Conservation (phyloP, 1,140 invertebrate genomes). For the Oryzaephilus surinamensis region DNA sequence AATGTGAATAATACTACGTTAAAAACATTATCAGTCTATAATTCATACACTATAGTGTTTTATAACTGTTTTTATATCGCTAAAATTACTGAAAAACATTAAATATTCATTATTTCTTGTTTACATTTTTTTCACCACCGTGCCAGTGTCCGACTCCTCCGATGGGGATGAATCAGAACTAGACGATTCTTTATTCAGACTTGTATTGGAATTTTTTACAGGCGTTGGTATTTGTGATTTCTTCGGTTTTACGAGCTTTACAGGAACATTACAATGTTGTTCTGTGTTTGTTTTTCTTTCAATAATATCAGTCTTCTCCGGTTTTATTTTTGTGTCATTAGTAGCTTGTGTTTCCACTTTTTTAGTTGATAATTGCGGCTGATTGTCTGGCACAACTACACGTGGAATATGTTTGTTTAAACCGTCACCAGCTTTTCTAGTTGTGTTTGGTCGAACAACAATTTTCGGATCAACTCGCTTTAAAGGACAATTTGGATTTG, state of each 20-base stretch:
- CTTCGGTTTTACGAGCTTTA: constrained; percentile 6
- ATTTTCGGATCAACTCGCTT: constrained; percentile 31
- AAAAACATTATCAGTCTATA: too few species aligned
- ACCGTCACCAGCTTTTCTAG: constrained; percentile 17
- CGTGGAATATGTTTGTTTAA: constrained; percentile 26
- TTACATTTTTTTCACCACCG: constrained; percentile 27
- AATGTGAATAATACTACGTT: neutral
- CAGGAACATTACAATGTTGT: constrained; percentile 2
- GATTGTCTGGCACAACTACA: constrained; percentile 26
- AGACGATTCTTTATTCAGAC: constrained; percentile 25
- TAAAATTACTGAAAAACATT: too few species aligned
- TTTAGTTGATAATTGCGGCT: constrained; percentile 10
- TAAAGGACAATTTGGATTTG: constrained; percentile 24
- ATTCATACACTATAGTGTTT: too few species aligned
- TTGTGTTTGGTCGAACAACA: constrained; percentile 30
- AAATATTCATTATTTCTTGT: too few species aligned
- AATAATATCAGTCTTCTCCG: too few species aligned
- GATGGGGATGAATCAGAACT: constrained; percentile 31
- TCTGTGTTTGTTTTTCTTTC: neutral
- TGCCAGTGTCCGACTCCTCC: constrained; percentile 33
- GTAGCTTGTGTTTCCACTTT: constrained; percentile 8
- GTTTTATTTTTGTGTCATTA: constrained; percentile 1
- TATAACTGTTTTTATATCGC: too few species aligned
- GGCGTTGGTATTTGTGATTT: constrained; percentile 28
- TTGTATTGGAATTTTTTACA: constrained; percentile 21